A percentile compares a stretch with the other conserved stretches of the same genome.
Conservation (phyloP, 2,113 vertebrate genomes). For the Edolisoma coerulescens region DNA sequence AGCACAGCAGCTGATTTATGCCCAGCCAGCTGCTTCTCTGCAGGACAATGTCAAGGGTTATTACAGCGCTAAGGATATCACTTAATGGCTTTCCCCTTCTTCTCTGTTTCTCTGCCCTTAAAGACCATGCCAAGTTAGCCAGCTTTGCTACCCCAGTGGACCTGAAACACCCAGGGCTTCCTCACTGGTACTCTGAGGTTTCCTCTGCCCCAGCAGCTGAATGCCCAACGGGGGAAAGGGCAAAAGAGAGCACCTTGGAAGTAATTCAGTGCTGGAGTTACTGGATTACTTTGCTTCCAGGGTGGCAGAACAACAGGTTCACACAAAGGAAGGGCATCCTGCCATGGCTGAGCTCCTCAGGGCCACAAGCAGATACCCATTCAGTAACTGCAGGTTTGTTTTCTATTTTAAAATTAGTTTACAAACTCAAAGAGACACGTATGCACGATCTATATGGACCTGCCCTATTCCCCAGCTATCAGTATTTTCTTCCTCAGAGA, state of each 20-base stretch:
- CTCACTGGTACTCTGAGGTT: not conserved
- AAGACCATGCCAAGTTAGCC: not conserved
- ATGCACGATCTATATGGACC: accelerated
- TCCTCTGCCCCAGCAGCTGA: not conserved
- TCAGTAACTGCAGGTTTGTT: not conserved
- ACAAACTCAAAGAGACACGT: not conserved
- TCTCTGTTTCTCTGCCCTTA: not conserved
- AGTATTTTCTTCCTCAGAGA: not conserved
- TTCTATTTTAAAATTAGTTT: not conserved
- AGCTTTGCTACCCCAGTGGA: not conserved
- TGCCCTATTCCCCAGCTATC: not conserved
- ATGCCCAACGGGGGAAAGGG: not conserved
- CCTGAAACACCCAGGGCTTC: not conserved
- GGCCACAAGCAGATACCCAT: not conserved
- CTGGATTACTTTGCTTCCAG: not conserved
- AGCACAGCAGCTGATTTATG: conserved; percentile 55
- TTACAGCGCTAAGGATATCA: not conserved
- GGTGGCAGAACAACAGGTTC: not conserved
- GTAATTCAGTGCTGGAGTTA: not conserved
- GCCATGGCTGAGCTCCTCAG: not conserved
- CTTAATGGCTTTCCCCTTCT: not conserved
- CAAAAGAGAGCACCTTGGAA: not conserved
- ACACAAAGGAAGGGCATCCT: not conserved
- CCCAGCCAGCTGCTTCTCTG: conserved; percentile 41
- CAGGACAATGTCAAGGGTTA: conserved; percentile 33